phyloP scores from a whole-genome alignment of 2,113 vertebrate species.

The Hylia prasina region DNA sequence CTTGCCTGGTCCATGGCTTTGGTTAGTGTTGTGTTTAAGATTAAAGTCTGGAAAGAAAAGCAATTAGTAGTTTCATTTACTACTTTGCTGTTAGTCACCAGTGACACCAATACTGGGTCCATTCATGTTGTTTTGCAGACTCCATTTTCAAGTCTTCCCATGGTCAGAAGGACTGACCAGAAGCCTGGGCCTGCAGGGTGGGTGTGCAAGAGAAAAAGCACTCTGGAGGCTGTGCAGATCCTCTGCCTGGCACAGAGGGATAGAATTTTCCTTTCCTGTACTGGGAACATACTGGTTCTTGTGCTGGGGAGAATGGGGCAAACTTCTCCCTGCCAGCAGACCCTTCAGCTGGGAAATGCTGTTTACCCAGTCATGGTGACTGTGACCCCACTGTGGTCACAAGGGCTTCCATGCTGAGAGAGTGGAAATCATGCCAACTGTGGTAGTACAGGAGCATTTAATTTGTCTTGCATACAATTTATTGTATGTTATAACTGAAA shows the following conservation, averaged over 20 bases:
- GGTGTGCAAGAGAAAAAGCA: background rate
- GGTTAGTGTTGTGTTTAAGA: background rate
- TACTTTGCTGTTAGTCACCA: background rate
- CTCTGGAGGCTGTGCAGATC: background rate
- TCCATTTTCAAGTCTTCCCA: background rate
- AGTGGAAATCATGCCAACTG: background rate
- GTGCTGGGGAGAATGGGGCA: fast-evolving
- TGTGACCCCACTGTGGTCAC: background rate
- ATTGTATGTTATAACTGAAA: background rate
- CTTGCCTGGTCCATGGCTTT: background rate
- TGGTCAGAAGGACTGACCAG: background rate
- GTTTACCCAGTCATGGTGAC: background rate
- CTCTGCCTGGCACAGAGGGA: background rate
- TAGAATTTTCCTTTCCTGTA: background rate
- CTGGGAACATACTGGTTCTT: background rate
- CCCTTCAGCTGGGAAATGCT: background rate
- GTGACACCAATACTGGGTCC: background rate
- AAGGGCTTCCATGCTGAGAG: background rate
- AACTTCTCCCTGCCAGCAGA: background rate
- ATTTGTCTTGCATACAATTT: background rate
- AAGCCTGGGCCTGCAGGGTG: background rate
- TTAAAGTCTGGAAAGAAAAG: background rate
- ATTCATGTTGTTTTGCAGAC: background rate
- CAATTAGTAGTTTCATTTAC: background rate
- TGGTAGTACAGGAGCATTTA: background rate